These are phyloP conservation scores for Micoletzkya japonica DNA, from an alignment of 2,888 invertebrate genomes.

Conservation along the genomic window DNA sequence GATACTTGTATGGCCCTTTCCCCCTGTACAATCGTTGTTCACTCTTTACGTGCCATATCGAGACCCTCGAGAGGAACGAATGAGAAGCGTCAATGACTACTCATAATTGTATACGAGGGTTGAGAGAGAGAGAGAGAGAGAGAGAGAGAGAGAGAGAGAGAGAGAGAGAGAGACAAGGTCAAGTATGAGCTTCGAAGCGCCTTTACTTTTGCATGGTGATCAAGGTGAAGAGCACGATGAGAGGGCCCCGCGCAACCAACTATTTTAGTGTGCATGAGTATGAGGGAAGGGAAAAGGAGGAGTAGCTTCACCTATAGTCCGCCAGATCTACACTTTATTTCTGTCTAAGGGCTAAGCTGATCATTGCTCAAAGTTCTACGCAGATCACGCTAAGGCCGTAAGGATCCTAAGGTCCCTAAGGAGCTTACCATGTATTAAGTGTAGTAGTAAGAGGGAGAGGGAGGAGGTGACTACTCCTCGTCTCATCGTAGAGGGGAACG, in stretches of 20 bases:
- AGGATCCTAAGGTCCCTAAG: no score
- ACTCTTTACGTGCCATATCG: no score
- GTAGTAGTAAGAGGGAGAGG: no score
- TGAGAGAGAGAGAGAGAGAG: slow-evolving; percentile 5
- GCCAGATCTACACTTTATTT: background rate
- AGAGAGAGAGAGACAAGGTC: slow-evolving; percentile 3
- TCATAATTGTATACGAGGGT: background rate
- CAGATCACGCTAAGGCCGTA: no score
- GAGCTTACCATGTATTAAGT: no score
- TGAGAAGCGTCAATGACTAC: background rate
- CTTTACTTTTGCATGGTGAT: background rate
- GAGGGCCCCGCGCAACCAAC: background rate
- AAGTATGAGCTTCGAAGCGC: background rate
- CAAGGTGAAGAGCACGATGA: background rate
- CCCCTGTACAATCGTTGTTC: no score
- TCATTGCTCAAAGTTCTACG: no score
- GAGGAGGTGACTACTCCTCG: no score
- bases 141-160: background rate
- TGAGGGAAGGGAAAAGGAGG: background rate
- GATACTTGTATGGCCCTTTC: no score
- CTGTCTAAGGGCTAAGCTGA: no score
- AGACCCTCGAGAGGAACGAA: no score
- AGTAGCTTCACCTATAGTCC: background rate
- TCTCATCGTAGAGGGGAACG: no score
- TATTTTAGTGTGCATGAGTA: background rate